Percentiles rank a stretch among this genome's conserved stretches.
Conservation (phyloP, 2,797 vertebrate species). For the Petrocephalus schoutedeni region DNA sequence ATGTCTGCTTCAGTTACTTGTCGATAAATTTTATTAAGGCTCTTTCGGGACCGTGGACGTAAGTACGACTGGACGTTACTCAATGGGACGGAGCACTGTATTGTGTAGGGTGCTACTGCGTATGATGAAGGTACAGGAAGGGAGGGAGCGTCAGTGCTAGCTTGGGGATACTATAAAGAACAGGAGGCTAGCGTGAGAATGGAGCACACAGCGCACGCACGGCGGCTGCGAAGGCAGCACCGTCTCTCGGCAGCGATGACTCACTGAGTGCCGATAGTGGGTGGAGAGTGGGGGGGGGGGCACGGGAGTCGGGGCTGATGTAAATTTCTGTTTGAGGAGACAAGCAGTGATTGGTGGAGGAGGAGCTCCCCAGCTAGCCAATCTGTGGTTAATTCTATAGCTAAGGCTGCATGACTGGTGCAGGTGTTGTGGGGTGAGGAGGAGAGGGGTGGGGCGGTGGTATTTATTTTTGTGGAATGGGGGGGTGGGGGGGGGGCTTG, state of each 20-base stretch:
- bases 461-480: constrained; percentile 7
- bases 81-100: neutral
- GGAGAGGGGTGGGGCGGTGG: constrained; percentile 24
- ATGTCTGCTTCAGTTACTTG: neutral
- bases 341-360: constrained; percentile 52
- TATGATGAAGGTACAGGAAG: neutral
- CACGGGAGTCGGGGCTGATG: constrained; percentile 41
- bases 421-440: constrained; percentile 67
- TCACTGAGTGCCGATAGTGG: constrained; percentile 37
- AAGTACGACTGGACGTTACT: neutral
- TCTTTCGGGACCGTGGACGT: no score
- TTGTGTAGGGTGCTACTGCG: neutral
- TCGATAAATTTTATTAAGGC: no score
- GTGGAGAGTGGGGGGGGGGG: constrained; percentile 60
- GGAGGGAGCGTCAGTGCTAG: neutral
- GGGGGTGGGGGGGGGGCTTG: constrained; percentile 25
- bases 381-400: neutral
- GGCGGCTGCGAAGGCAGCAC: neutral
- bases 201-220: neutral
- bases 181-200: neutral
- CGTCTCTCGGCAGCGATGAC: neutral
- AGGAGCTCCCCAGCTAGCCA: constrained; percentile 21
- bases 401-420: constrained; percentile 47
- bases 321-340: constrained; percentile 54
- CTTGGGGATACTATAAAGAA: neutral